Evolutionary conservation across 2,888 invertebrate genomes (phyloP), one percentile per base, ranked within the genome.

Genomic region (Mesoligia furuncula): DNA sequence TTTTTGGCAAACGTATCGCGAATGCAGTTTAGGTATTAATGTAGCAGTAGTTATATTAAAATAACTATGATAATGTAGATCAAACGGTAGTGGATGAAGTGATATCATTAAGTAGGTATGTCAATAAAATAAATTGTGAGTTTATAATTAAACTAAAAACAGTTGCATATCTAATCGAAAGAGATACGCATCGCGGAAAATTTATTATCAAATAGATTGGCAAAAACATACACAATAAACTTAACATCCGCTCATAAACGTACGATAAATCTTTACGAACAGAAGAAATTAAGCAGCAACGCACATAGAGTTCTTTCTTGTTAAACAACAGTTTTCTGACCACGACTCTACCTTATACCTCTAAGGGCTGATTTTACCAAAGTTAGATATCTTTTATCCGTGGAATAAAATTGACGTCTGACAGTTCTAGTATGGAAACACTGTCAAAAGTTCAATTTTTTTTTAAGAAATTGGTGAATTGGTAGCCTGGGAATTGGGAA

Each of bases 151-250:
- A 85, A 64, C 64, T 62, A 54, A 59, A 80, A 83, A 67, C 86
- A 67, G 78, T 54, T 64, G 69, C 51, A 48, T 70, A 83, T 83
- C 86, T 83, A 77, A 85, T 83, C 83, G 27, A 15, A 72, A 36
- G 4, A 67, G 83, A 83, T 83, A 85, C 1, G 1, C 17, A 70
- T 73, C 73, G 36, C 62, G 86, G 86, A 83, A 85, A 73, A 77
- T 73, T 83, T 83, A 77, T 64, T 71, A 83, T 77, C 83, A 4
- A n/a, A 73, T 54, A 51, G 57, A 72, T 77, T 72, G 57, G 64
- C 27, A 65, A 69, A 68, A 69, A 64, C 27, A 3, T 24, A 15
- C 17, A 62, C 11, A 36, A 36, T 73, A 64, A 36, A 68, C 2
- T 42, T 48, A 20, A 79, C 36, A 79, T 57, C 24, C 39, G 48